Evolutionary conservation across 2,797 vertebrate genomes (phyloP).

Genomic region (Sphenodon punctatus): DNA sequence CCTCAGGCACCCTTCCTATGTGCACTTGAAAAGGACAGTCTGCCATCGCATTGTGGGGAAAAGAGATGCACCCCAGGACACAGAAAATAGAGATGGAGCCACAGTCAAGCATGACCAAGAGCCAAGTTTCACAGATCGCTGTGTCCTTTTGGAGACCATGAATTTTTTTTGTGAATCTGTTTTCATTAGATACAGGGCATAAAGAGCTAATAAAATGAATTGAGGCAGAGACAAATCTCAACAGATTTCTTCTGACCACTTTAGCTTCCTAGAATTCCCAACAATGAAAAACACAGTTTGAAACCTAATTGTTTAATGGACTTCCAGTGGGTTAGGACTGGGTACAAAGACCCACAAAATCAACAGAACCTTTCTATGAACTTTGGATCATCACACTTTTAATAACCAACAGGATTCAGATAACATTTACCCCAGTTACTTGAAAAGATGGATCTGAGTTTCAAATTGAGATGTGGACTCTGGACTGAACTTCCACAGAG

Average conservation of each 20-base stretch:
- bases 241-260: background rate
- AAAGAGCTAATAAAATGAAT: background rate
- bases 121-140: background rate
- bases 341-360: conserved; percentile 30
- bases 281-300: background rate
- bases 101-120: background rate
- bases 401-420: conserved; percentile 60
- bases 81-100: background rate
- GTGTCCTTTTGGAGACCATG: background rate
- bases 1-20: background rate
- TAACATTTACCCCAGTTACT: conserved; percentile 54
- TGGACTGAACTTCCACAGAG: conserved; percentile 49
- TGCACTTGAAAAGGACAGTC: background rate
- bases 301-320: background rate
- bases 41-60: background rate
- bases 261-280: background rate
- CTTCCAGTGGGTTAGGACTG: background rate
- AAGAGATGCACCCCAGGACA: background rate
- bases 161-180: background rate
- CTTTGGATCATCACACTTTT: conserved; percentile 19
- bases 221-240: background rate
- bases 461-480: conserved; percentile 51
- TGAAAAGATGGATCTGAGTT: conserved; percentile 51
- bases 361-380: conserved; percentile 14
- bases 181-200: background rate